phyloP scores from a whole-genome alignment of 2,797 vertebrate species.

The Eremophila alpestris region DNA sequence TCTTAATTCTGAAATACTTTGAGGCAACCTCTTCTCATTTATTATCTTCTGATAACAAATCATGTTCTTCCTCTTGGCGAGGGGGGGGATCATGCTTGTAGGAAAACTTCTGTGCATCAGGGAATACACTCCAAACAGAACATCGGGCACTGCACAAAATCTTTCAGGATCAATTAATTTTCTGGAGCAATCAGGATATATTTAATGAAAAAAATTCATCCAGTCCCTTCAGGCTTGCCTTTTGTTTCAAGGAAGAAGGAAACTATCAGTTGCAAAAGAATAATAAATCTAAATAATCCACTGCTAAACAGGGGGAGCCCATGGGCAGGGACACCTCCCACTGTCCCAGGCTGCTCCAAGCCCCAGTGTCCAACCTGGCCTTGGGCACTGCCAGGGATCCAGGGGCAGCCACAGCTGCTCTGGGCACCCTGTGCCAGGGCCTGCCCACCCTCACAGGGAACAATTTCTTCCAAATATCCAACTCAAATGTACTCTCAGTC shows the following conservation, averaged over 20 bases:
- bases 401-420: neutral
- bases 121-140: neutral
- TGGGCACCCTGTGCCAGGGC: neutral
- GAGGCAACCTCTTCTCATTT: neutral
- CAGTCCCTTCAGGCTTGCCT: neutral
- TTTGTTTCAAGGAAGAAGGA: neutral
- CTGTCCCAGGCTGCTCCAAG: neutral
- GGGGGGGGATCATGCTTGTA: too few relatives aligned
- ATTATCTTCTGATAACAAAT: neutral
- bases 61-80: neutral
- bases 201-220: neutral
- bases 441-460: neutral
- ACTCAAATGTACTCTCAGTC: accelerated
- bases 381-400: neutral
- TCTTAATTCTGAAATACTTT: neutral
- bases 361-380: neutral
- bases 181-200: neutral
- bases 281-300: neutral
- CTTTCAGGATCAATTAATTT: neutral
- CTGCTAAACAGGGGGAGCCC: neutral
- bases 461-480: accelerated
- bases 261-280: neutral
- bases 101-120: neutral
- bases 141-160: neutral
- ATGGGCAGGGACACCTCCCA: neutral